Base-by-base conservation (phyloP, 2,797 vertebrate species). In the Lateolabrax maculatus region DNA sequence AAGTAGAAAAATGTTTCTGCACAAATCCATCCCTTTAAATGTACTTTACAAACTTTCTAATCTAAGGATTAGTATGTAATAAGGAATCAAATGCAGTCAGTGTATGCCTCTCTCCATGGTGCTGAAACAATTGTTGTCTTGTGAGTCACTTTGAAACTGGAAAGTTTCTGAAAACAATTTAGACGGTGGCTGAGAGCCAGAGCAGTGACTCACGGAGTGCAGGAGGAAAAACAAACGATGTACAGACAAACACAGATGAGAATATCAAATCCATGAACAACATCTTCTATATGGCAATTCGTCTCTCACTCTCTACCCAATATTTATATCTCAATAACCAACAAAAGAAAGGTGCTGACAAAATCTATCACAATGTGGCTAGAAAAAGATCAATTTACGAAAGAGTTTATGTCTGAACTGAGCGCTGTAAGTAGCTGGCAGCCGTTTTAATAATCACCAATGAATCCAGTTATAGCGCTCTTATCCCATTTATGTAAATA, bases 21-120 rank as follows among this genome's bases (percentile, higher is more conserved):
- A 41, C 10, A 11, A 57, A 5, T 16, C 11, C 36, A 44, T 56
- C 34, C 18, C 34, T 27, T 13, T 19, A 52, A 37, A 37, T 36
- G 3, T 23, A 15, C 62, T 25, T 51, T 52, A 18, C n/a, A n/a
- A n/a, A n/a, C n/a, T n/a, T n/a, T n/a, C n/a, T n/a, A 43, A 64
- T 51, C 9, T 19, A 21, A 55, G 19, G 5, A 23, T 39, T 3
- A 3, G 0, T 55, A 23, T 41, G 41, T 5, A 34, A 9, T 8
- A 27, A n/a, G 6, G 4, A 53, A 56, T 48, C 46, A 21, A 48
- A 39, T 3, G 29, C 7, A 44, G 23, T 10, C 23, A 13, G 3
- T 58, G 8, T 9, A 1, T 43, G 68, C 39, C 63, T 64, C 72
- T 76, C 11, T 83, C 71, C 62, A 12, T 75, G 61, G 66, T 71